phyloP scores from a whole-genome alignment of 2,888 invertebrate genomes.

The Mechanitis mazaeus region DNA sequence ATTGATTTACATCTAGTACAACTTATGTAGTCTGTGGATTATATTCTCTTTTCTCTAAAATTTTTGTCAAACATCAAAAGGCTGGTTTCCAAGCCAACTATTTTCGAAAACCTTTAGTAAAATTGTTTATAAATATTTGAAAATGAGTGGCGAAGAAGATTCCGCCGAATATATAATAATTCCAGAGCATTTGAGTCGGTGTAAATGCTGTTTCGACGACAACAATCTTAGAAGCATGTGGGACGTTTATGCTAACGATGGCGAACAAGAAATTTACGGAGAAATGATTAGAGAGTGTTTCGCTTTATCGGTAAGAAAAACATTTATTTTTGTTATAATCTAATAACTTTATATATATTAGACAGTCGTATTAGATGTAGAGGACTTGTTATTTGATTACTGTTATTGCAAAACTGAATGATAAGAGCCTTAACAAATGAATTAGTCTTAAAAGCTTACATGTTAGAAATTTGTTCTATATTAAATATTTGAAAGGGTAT shows the following conservation, averaged over 20 bases:
- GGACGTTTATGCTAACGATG: constrained; percentile 38
- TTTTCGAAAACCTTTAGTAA: constrained; percentile 10
- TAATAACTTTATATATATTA: neutral
- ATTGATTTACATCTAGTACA: neutral
- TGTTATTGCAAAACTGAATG: too few relatives aligned
- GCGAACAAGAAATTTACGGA: constrained; percentile 45
- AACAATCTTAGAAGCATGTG: constrained; percentile 51
- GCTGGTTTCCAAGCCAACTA: constrained; percentile 18
- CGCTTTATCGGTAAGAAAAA: constrained; percentile 43
- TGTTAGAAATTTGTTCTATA: too few relatives aligned
- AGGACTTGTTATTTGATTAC: too few relatives aligned
- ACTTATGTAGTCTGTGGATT: constrained; percentile 5
- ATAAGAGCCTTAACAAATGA: too few relatives aligned
- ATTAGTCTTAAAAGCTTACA: too few relatives aligned
- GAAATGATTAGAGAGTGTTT: constrained; percentile 56
- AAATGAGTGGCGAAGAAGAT: constrained; percentile 11
- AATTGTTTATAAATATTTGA: constrained; percentile 17
- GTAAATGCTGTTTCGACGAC: constrained; percentile 53
- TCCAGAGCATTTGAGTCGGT: constrained; percentile 28
- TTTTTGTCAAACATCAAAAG: constrained; percentile 15
- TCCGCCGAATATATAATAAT: constrained; percentile 2
- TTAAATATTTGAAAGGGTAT: too few relatives aligned
- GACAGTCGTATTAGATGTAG: too few relatives aligned
- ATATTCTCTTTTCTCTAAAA: neutral
- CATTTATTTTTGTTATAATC: too few relatives aligned